Base-by-base conservation (phyloP, 1,140 invertebrate genomes). In the Stegodyphus dumicola region DNA sequence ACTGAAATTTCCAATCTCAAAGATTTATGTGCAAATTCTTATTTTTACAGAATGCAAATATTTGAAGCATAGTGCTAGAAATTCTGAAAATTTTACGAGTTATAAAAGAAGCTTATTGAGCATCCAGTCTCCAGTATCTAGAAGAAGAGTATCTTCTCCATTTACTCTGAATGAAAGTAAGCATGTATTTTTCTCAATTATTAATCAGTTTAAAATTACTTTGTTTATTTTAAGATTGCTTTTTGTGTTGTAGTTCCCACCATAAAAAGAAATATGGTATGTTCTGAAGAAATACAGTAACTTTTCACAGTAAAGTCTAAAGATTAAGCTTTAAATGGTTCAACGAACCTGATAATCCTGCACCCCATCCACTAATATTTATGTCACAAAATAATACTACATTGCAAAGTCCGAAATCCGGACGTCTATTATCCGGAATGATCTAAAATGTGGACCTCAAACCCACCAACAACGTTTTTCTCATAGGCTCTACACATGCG, bases 81-180 rank as follows among this genome's bases (percentile, higher is more conserved):
- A 33, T 33, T 33, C 33, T 33, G 33, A 33, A 33, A 33, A 33
- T 33, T 77, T 76, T 85, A 49, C 69, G 48, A 85, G 73, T 13
- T 77, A 77, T 60, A 9, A 56, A 18, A 73, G 81, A 74, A 75
- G 73, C 15, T 77, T 77, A 9, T 75, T 74, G n/a, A 65, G 70
- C 15, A 66, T 77, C 53, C 84, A 74, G n/a, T 86, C 84, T 15
- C 69, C 76, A 15, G 48, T 51, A 56, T 79, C 85, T n/a, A 77
- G 70, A 54, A 60, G 85, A 67, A 52, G 85, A 65, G 76, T 73
- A 52, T 86, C 85, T 17, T 86, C 85, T 53, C 85, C 85, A 10
- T 77, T 71, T 65, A 66, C 69, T 10, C 76, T 74, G 7, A 77
- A 78, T 67, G 85, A 86, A 70, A 60, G 85, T 86, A 75, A 65